Conservation (phyloP, 92 coral and sea anemone species). For the Nematostella vectensis region DNA sequence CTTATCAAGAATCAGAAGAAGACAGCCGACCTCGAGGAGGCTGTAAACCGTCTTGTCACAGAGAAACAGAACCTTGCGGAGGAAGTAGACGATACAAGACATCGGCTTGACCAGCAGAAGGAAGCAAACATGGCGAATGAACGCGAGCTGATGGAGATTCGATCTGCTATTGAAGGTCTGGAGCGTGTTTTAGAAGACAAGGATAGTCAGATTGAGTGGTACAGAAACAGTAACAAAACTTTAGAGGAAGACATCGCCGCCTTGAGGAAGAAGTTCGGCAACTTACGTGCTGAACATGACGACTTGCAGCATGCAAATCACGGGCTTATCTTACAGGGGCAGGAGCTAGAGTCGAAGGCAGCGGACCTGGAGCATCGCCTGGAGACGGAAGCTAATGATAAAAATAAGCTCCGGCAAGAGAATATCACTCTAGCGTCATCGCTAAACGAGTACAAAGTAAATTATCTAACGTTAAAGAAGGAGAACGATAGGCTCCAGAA, state of each 20-base stretch:
- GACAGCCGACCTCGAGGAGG: conserved; percentile 63
- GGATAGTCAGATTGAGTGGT: conserved; percentile 89
- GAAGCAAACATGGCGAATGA: conserved; percentile 55
- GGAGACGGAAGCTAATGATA: conserved; percentile 73
- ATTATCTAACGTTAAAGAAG: conserved; percentile 58
- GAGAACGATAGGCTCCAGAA: conserved; percentile 88
- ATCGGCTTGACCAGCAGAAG: conserved; percentile 64
- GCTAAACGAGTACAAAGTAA: conserved; percentile 70
- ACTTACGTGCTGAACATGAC: conserved; percentile 69
- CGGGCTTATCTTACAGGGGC: conserved; percentile 50
- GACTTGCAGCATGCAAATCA: conserved; percentile 70
- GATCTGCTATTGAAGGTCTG: conserved; percentile 53
- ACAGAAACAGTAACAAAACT: conserved; percentile 50
- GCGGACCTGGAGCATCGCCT: conserved; percentile 67
- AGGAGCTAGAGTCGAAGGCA: conserved; percentile 73
- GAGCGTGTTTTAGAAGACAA: conserved; percentile 62
- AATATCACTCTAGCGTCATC: conserved; percentile 44
- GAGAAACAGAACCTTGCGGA: conserved; percentile 63
- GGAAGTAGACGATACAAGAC: conserved; percentile 63
- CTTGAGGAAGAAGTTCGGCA: conserved; percentile 61
- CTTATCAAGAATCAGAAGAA: conserved; percentile 86
- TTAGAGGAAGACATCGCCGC: conserved; percentile 75
- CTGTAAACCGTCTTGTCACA: conserved; percentile 65
- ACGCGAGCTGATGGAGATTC: conserved; percentile 64
- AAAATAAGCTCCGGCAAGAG: conserved; percentile 76